Conservation (phyloP, 2,797 vertebrate species). For the Sebastes kiyomatsui region DNA sequence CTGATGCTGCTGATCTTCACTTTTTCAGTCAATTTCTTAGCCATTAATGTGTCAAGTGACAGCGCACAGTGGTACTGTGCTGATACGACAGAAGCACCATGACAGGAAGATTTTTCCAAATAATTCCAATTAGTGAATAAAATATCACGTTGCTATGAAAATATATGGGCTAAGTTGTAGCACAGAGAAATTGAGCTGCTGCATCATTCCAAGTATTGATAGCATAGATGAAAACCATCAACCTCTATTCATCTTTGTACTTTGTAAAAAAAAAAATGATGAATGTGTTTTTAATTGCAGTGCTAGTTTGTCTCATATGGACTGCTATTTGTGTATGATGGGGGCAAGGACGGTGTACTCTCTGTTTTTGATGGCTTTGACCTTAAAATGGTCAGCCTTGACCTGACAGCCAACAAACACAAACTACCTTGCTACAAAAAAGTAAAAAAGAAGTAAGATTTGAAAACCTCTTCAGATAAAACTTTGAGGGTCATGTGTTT, state of each 20-base stretch:
- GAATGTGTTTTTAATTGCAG: conserved; percentile 4
- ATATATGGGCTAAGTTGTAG: background rate
- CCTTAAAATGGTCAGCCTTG: background rate
- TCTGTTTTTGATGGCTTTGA: background rate
- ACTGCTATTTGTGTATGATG: background rate
- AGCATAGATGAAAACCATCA: conserved; percentile 6
- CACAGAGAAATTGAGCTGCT: background rate
- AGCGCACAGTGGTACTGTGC: background rate
- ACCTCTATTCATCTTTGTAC: conserved; percentile 3
- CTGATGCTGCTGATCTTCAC: background rate
- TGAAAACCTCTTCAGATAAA: background rate
- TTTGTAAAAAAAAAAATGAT: conserved; percentile 1
- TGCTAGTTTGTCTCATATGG: background rate
- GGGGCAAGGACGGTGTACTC: background rate
- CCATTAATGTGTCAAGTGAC: background rate
- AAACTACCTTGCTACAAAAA: background rate
- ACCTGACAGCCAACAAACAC: background rate
- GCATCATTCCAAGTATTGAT: conserved; percentile 9
- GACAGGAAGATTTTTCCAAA: conserved; percentile 12
- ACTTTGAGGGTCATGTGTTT: background rate
- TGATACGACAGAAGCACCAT: conserved; percentile 25
- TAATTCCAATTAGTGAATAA: conserved; percentile 32
- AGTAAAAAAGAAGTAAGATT: background rate
- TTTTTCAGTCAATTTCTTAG: background rate
- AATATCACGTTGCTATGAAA: conserved; percentile 30